Evolutionary conservation across 2,113 vertebrate genomes (phyloP).

Genomic region (Coptodon rendalli): DNA sequence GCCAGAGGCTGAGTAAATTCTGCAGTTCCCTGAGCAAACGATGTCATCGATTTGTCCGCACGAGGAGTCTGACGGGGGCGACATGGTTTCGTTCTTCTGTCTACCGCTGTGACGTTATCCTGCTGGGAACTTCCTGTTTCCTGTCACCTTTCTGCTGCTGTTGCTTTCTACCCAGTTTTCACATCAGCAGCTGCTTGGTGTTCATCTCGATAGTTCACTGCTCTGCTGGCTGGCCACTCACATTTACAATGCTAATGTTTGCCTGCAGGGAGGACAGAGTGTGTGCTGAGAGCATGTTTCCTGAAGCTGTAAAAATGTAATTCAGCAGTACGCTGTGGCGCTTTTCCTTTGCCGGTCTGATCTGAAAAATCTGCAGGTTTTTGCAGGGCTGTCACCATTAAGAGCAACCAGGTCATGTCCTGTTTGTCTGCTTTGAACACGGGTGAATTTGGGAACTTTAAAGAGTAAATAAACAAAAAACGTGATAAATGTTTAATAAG

Average conservation of each 20-base stretch:
- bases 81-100: not conserved
- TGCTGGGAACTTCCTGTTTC: not conserved
- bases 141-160: not conserved
- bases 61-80: not conserved
- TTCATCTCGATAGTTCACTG: not conserved
- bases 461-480: not conserved
- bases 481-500: not conserved
- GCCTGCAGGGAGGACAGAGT: not conserved
- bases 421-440: not conserved
- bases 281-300: not conserved
- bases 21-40: conserved; percentile 19
- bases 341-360: not conserved
- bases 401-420: not conserved
- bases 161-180: not conserved
- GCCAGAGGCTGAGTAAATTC: conserved; percentile 14
- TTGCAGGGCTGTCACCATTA: not conserved
- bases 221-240: not conserved
- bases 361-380: not conserved
- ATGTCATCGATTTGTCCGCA: conserved; percentile 20
- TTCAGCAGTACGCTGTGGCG: not conserved
- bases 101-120: not conserved
- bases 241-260: conserved; percentile 40
- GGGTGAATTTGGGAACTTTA: not conserved
- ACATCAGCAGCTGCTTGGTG: not conserved
- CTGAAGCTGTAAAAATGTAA: not conserved